These are phyloP conservation scores for Sturmia bella DNA, from an alignment of 2,888 invertebrate species.

Conservation along the genomic window DNA sequence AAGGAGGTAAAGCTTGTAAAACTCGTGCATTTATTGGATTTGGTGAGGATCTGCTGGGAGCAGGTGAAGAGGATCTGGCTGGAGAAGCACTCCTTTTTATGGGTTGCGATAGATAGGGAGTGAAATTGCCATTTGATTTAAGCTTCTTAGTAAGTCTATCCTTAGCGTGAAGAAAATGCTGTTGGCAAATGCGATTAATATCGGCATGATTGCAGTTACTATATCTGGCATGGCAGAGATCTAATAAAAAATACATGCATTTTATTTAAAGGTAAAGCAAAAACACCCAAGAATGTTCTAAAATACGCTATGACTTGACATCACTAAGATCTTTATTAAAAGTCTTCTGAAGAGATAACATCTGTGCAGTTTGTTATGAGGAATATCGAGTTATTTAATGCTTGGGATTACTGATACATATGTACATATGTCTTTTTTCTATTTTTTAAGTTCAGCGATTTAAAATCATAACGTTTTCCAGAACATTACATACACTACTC, in stretches of 20 bases:
- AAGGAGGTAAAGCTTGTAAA: constrained; percentile 1
- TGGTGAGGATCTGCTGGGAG: background rate
- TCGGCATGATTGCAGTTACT: background rate
- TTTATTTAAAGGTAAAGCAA: background rate
- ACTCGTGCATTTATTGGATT: background rate
- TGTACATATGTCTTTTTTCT: too few relatives aligned
- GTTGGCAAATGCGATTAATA: constrained; percentile 48
- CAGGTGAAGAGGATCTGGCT: background rate
- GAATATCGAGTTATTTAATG: too few relatives aligned
- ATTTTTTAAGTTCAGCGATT: too few relatives aligned
- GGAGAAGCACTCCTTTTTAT: constrained; percentile 4
- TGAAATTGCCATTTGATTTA: background rate
- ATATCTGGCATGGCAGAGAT: constrained; percentile 40
- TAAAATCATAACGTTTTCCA: too few relatives aligned
- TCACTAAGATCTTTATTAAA: too few relatives aligned
- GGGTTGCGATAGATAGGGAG: background rate
- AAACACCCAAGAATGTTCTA: too few relatives aligned
- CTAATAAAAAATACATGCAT: background rate
- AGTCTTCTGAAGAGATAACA: too few relatives aligned
- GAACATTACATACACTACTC: background rate
- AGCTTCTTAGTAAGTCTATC: constrained; percentile 40
- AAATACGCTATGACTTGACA: too few relatives aligned
- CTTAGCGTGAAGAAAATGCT: constrained; percentile 56
- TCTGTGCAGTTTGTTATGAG: too few relatives aligned
- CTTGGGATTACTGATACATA: too few relatives aligned